Evolutionary conservation across 2,888 invertebrate genomes (phyloP), one percentile per base, ranked within the genome.

Genomic region (Pedicia rivosa): DNA sequence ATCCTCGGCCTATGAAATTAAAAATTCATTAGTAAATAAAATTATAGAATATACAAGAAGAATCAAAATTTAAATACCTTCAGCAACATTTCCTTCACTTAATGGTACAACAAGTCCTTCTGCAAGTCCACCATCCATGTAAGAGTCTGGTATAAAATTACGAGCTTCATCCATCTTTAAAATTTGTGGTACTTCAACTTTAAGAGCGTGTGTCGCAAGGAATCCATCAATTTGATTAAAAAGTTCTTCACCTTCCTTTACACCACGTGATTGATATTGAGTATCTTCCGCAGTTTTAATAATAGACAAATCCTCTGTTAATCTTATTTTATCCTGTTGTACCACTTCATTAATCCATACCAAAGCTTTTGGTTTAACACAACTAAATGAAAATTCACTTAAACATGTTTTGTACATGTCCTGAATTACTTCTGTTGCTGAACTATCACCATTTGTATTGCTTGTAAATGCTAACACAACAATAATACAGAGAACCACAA

Each of bases 311-410:
- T 82, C 76, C n/a, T 82, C 73, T 5, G 82, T 83, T 43, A 86
- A 70, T 41, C 67, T 70, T 45, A 84, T 76, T 52, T 74, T 72
- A 39, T 78, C 75, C 48, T 78, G 68, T 47, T 71, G 66, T 14
- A 70, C 60, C 3, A 75, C 77, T 41, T 68, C 65, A 46, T 73
- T 74, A 47, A 82, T 67, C 75, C 82, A 84, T 45, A 73, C 68
- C 51, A 84, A 57, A 31, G 83, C 71, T 57, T 80, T 80, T 7
- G 83, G 83, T 50, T 78, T 77, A 37, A 79, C 75, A 61, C 86
- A 86, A 50, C 70, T 68, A 43, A 75, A 64, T 28, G 76, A 76
- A 50, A 76, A 72, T 49, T 74, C 71, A 53, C 72, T 72, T 33
- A 79, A 54, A 50, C 80, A 80, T 55, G 70, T 67, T 36, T 66